Evolutionary conservation across 2,113 vertebrate species (phyloP), one percentile per base, ranked within the genome.

Genomic region (Nyctibius bracteatus): DNA sequence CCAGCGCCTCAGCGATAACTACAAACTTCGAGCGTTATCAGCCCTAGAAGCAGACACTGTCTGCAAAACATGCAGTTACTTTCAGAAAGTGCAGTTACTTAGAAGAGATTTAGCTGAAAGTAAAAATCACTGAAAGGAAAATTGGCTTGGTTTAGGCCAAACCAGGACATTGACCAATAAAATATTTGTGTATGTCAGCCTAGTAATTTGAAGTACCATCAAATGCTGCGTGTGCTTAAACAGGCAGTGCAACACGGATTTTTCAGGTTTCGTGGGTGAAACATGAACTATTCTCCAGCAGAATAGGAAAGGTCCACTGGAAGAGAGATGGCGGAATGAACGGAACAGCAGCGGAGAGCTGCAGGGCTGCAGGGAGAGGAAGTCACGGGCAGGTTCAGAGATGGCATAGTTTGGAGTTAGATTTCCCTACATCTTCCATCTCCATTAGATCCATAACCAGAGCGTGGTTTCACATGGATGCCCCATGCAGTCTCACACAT

Each of bases 241-340:
- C 13, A 39, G 52, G 37, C 43, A 21, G 33, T 24, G 19, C 41
- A 44, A 28, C 22, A 27, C 0, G 3, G n/a, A 43, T 37, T 61
- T 67, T 47, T 37, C 57, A 33, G 6, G 31, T 55, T 82, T 66
- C 2, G 0, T 17, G 46, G 8, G 49, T 41, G 74, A 92, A 89
- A 62, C n/a, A 63, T 59, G 21, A 84, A 91, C 39, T 28, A 2
- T 27, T 44, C 33, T 22, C 22, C 37, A 30, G 33, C 51, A 17
- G 37, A 14, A 28, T 10, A 82, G 54, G 20, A 20, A 35, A 44
- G 67, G 25, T 41, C 25, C 16, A 1, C 19, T 4, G 25, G n/a
- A 12, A 49, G 44, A 54, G 18, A 47, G 35, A 16, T 23, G 22
- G 33, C 0, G 0, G 0, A 41, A 9, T 1, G 3, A 31, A 3